These are phyloP conservation scores for Malurus cyaneus DNA, from an alignment of 2,113 vertebrate species.

Conservation along the genomic window DNA sequence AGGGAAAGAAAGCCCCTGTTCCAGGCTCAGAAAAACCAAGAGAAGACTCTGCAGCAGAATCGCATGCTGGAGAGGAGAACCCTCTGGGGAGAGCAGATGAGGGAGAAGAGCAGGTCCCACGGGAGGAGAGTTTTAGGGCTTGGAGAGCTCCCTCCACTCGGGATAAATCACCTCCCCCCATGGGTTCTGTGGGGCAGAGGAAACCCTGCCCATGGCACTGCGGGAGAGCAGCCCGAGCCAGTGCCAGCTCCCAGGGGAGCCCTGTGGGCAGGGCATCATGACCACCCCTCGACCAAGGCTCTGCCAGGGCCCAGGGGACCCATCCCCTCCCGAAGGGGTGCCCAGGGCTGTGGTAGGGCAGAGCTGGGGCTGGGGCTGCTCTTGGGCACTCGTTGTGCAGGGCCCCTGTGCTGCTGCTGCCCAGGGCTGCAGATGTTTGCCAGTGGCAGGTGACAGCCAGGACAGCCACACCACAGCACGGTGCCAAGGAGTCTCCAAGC, in stretches of 20 bases:
- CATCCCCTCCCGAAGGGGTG: rapidly evolving
- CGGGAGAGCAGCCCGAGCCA: neutral
- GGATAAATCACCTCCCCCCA: rapidly evolving
- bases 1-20: neutral
- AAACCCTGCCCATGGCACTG: rapidly evolving
- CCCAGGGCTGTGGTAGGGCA: neutral
- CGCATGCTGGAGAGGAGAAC: neutral
- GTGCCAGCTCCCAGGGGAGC: neutral
- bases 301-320: too few species aligned
- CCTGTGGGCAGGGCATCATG: neutral
- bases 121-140: neutral
- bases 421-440: rapidly evolving
- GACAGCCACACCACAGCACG: neutral
- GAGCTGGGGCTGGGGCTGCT: neutral
- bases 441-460: rapidly evolving
- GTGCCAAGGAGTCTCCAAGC: neutral
- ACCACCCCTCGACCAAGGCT: neutral
- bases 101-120: neutral
- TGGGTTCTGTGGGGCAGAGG: neutral
- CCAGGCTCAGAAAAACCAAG: neutral
- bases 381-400: neutral
- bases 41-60: neutral
- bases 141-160: neutral
- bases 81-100: neutral
- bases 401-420: neutral